These are phyloP conservation scores for Trichopria drosophilae DNA, from an alignment of 2,888 invertebrate species.

Conservation along the genomic window DNA sequence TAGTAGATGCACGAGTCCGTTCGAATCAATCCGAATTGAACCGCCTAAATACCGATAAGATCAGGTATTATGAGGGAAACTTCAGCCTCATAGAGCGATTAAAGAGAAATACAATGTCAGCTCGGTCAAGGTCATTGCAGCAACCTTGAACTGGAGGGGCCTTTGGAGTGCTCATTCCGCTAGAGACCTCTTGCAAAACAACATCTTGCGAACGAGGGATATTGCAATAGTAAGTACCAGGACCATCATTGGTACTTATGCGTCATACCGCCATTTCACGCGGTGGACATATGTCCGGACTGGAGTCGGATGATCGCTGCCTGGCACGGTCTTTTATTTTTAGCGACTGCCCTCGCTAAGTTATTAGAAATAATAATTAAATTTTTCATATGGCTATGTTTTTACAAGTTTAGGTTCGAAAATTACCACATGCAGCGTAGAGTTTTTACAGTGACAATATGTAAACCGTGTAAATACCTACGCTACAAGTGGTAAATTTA, in stretches of 20 bases:
- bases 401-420: too few species aligned
- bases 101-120: constrained; percentile 40
- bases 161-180: constrained; percentile 30
- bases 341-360: too few species aligned
- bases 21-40: background rate
- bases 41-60: background rate
- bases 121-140: constrained; percentile 16
- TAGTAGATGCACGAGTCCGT: constrained; percentile 5
- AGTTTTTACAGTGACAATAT: too few species aligned
- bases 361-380: too few species aligned
- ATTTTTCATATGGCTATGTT: too few species aligned
- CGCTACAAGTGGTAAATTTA: too few species aligned
- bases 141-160: constrained; percentile 31
- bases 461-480: too few species aligned
- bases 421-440: too few species aligned
- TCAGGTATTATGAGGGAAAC: constrained; percentile 35
- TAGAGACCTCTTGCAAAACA: background rate
- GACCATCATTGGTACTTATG: constrained; percentile 30
- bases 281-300: too few species aligned
- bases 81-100: constrained; percentile 37
- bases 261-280: too few species aligned
- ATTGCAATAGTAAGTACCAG: constrained; percentile 26
- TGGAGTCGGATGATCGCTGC: too few species aligned
- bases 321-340: too few species aligned
- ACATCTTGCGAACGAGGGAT: constrained; percentile 20